Conservation (phyloP, 2,113 vertebrate genomes). For the Corvus cornix region DNA sequence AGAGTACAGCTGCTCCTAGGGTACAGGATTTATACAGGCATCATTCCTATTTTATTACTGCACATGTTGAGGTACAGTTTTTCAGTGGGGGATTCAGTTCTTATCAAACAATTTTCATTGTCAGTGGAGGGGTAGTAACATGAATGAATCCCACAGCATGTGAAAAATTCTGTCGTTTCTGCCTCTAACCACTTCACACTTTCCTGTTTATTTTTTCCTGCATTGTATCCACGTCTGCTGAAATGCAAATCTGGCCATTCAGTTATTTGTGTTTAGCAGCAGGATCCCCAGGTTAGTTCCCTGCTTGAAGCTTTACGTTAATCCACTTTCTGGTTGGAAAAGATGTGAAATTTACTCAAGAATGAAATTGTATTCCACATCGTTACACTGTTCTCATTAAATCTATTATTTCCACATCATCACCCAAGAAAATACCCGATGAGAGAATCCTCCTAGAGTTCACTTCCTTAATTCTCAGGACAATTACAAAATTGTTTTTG, state of each 20-base stretch:
- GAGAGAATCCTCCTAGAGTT: constrained; percentile 36
- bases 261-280: constrained; percentile 39
- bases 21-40: not conserved
- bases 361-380: constrained; percentile 62
- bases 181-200: not conserved
- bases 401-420: constrained; percentile 62
- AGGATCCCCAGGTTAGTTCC: constrained; percentile 46
- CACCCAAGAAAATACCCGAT: constrained; percentile 44
- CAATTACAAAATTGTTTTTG: constrained; percentile 62
- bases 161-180: not conserved
- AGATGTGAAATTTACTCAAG: constrained; percentile 64
- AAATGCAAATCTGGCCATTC: not conserved
- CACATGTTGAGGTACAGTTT: not conserved
- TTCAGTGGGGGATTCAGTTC: not conserved
- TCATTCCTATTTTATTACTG: not conserved
- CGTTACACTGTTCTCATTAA: constrained; percentile 69
- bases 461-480: constrained; percentile 59
- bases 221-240: not conserved
- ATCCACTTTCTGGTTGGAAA: constrained; percentile 53
- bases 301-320: constrained; percentile 30
- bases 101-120: not conserved
- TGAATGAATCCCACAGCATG: not conserved
- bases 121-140: not conserved
- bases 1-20: not conserved
- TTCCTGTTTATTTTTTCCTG: not conserved